A percentile compares a stretch with the other conserved stretches of the same genome.
These are phyloP conservation scores for Cichlasoma orientale DNA, from an alignment of 2,797 vertebrate genomes.

Conservation along the genomic window DNA sequence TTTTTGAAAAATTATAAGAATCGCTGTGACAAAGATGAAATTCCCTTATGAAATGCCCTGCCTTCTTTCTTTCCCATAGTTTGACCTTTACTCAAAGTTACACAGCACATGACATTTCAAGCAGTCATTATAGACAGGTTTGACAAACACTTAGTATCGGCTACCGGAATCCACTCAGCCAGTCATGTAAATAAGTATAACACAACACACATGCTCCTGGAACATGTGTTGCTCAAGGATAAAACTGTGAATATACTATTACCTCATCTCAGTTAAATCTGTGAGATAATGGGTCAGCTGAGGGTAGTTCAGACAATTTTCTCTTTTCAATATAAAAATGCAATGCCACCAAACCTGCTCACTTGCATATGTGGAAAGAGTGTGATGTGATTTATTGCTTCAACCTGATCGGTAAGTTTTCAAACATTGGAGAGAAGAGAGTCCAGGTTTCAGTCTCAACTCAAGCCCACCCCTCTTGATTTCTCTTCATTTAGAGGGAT, in stretches of 20 bases:
- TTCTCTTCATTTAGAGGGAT: not conserved
- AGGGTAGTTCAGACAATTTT: not conserved
- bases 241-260: too few species aligned
- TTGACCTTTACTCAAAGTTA: not conserved
- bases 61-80: not conserved
- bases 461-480: not conserved
- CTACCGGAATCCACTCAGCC: not conserved
- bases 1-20: too few species aligned
- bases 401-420: constrained; percentile 1
- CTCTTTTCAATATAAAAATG: not conserved
- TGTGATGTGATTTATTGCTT: not conserved
- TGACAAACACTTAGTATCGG: too few species aligned
- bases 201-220: not conserved
- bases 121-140: not conserved
- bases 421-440: not conserved
- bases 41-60: too few species aligned
- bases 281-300: not conserved
- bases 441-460: not conserved
- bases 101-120: not conserved
- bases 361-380: not conserved
- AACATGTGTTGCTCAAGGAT: too few species aligned
- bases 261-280: not conserved
- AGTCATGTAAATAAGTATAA: not conserved
- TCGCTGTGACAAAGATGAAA: too few species aligned
- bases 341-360: constrained; percentile 20